Base-by-base conservation (phyloP, 2,797 vertebrate genomes). In the Synaphobranchus kaupii region DNA sequence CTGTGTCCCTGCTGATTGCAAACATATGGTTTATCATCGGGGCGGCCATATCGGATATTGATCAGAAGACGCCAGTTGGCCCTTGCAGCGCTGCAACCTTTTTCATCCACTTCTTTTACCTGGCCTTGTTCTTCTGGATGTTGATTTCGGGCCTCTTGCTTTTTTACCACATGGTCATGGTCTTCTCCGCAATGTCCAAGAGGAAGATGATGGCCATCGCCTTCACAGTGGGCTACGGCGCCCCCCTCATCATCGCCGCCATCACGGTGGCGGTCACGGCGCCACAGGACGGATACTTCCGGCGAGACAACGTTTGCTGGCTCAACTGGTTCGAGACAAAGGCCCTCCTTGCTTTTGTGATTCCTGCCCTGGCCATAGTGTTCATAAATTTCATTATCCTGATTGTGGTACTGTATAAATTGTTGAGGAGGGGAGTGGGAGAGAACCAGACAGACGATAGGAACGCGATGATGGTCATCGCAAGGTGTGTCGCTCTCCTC, bases 91-190 rank as follows among this genome's bases (percentile, higher is more conserved):
- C 96, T 0, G 93, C 95, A 22, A 96, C 98, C 0, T 99, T 98
- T 92, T 98, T 98, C 54, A 95, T 95, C 76, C 98, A 99, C 87
- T 95, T 98, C 71, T 98, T 98, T 93, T 99, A 99, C 90, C 95
- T 99, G 1, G 96, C 97, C 0, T 92, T 97, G 89, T 98, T 99
- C 89, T 99, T 99, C 93, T 99, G 98, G 98, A 98, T 98, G 98
- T 93, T 99, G 12, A 96, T 95, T 0, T 95, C 97, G 56, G 97
- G 96, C 10, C 96, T 98, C 71, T 96, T 98, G 89, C 96, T 98
- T 6, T 96, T 98, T 88, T 98, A 98, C 90, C 95, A 97, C 22
- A 94, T 97, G 25, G 92, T 98, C 87, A 97, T 97, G 92, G 96
- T 98, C 86, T 95, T 99, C 4, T 97, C 97, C 0, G 95, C 97